Base-by-base conservation (phyloP, 2,888 invertebrate genomes). In the Linnaemya tessellans region DNA sequence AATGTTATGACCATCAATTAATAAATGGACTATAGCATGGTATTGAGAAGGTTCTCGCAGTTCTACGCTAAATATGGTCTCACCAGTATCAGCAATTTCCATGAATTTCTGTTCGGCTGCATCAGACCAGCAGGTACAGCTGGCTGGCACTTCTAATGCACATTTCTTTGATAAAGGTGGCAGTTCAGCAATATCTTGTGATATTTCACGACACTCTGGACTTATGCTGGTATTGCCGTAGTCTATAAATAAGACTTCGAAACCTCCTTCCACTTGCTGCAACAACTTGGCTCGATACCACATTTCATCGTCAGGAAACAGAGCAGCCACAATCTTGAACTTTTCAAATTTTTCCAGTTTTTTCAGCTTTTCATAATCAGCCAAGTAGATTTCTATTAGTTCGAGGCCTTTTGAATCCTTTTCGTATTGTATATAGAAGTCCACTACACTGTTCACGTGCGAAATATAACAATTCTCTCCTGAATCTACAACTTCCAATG, bases 381-480 rank as follows among this genome's bases (percentile, higher is more conserved):
- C 91, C 91, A 96, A 93, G 80, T 94, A 94, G 0, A 93, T 91
- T 81, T 94, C 94, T 90, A 96, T 94, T 11, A 94, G 89, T 84
- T 95, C 94, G 46, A 96, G 88, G 9, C 94, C 94, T 60, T 92
- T 92, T 1, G 93, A 92, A 68, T 94, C 94, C n/a, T 94, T 94
- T 88, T 96, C 96, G 84, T 96, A 93, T 89, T 97, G 97, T 22
- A 97, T 94, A 94, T 96, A 97, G 90, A 97, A 97, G 89, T 97
- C 96, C 0, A 94, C 94, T 0, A 96, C 95, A 0, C 95, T 95
- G 90, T 96, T 95, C 0, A 95, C 93, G 89, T 96, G 96, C 86
- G 96, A 96, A 0, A 97, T 95, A 89, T 95, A 96, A 84, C 96
- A 96, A 0, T 95, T 95, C 87, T 94, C 93, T 41, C 92, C 94